Percentiles rank a stretch among this genome's conserved stretches.
Conservation (phyloP, 2,113 vertebrate species). For the Gobio gobio region DNA sequence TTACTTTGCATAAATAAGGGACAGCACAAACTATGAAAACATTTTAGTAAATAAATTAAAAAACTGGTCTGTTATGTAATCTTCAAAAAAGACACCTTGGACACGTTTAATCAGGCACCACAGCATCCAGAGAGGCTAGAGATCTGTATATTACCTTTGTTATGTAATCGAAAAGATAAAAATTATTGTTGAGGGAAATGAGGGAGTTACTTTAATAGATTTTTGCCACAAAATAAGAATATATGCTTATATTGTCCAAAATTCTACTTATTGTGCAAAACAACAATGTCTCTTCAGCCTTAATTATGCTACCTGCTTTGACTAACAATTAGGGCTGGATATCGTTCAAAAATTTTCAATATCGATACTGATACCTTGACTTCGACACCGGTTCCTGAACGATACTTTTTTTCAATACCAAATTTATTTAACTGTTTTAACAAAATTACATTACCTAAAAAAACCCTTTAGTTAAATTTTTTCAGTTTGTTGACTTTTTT, state of each 20-base stretch:
- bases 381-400: too few relatives aligned
- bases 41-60: background rate
- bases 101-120: background rate
- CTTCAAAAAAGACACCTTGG: background rate
- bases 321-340: too few relatives aligned
- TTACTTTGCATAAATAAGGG: background rate
- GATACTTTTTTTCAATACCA: too few relatives aligned
- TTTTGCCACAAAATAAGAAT: background rate
- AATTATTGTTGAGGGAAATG: background rate
- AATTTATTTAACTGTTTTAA: too few relatives aligned
- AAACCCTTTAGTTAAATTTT: too few relatives aligned
- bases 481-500: too few relatives aligned
- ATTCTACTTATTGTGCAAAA: background rate
- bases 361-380: too few relatives aligned
- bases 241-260: background rate
- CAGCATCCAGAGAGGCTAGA: background rate
- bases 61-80: background rate
- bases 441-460: too few relatives aligned
- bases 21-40: background rate
- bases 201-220: background rate
- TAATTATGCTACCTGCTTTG: background rate
- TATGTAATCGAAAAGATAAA: background rate
- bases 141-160: background rate
- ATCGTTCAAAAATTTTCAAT: too few relatives aligned
- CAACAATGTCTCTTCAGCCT: background rate